Conservation (phyloP, 2,888 invertebrate species). For the Drosophila peninsularis region DNA sequence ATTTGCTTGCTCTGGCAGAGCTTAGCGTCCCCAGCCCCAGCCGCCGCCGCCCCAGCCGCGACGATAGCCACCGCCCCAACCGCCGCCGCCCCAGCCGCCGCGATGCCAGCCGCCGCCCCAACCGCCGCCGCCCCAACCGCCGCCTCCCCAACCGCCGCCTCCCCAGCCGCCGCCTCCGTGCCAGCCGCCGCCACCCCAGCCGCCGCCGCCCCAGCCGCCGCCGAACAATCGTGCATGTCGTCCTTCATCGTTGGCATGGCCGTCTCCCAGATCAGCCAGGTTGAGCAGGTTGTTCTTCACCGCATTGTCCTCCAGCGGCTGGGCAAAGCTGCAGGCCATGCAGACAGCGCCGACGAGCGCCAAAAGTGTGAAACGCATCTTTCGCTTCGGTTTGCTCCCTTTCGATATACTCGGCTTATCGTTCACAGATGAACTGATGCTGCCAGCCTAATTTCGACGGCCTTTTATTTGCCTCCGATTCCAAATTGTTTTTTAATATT, state of each 20-base stretch:
- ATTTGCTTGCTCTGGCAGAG: too few species aligned
- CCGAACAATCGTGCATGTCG: not conserved
- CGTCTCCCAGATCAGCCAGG: slow-evolving; percentile 46
- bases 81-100: not conserved
- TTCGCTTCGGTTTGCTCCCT: not conserved
- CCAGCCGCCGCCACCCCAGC: slow-evolving; percentile 4
- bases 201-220: not conserved
- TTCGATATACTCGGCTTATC: slow-evolving; percentile 1
- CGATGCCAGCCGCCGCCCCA: not conserved
- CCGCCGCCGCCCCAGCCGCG: not conserved
- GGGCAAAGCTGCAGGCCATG: slow-evolving; percentile 43
- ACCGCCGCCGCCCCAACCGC: slow-evolving; percentile 5
- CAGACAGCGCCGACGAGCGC: slow-evolving; percentile 51
- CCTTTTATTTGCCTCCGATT: slow-evolving; percentile 31
- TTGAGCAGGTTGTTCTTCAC: slow-evolving; percentile 37
- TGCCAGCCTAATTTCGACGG: not conserved
- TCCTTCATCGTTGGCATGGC: not conserved
- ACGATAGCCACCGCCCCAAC: not conserved
- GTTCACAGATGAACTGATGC: slow-evolving; percentile 33
- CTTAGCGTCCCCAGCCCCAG: slow-evolving; percentile 30
- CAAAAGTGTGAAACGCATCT: slow-evolving; percentile 59
- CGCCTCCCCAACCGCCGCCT: not conserved
- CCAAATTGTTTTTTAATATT: not conserved
- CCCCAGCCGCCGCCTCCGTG: slow-evolving; percentile 1
- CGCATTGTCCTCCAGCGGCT: slow-evolving; percentile 16